Evolutionary conservation across 2,113 vertebrate species (phyloP), one percentile per base, ranked within the genome.

Genomic region (Calyptommatus sinebrachiatus): DNA sequence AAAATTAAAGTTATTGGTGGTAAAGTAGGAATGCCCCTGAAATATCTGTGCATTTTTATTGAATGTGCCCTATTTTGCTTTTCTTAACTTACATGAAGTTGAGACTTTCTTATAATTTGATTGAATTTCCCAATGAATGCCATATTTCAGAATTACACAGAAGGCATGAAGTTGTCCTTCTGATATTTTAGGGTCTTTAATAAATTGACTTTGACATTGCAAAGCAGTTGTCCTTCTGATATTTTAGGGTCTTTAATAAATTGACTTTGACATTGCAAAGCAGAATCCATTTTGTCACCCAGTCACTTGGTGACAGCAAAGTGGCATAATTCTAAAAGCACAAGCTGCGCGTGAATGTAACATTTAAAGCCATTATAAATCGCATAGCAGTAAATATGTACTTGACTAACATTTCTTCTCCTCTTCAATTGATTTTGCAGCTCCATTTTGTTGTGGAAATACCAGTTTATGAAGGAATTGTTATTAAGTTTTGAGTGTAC

Each of bases 191-290:
- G 45, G 4, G 1, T 76, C 79, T 57, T 77, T 18, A 79, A 79
- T 81, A 7, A 22, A 14, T 73, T 73, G 50, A 70, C 62, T 69
- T 70, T n/a, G 35, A 62, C 67, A 70, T 69, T 81, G 41, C 20
- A 45, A 72, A 50, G 22, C 7, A 21, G 50, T 70, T 78, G 57
- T 41, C 31, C 50, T 16, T 46, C 22, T n/a, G 2, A 20, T 1
- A 80, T 85, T 65, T 35, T 63, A 71, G 45, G 4, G 1, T 76
- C 79, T 57, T 77, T 18, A 79, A 79, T 81, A 7, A 22, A 14
- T 73, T 73, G 50, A 70, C 62, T 69, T 70, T n/a, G 35, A 62
- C 67, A 70, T 69, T 81, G 41, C 20, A 45, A 72, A 50, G 78
- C 3, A 75, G 28, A 67, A 74, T 71, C 26, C 1, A 77, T 73